These are phyloP conservation scores for Meloidogyne chitwoodi DNA, from an alignment of 1,140 invertebrate genomes.

Conservation along the genomic window DNA sequence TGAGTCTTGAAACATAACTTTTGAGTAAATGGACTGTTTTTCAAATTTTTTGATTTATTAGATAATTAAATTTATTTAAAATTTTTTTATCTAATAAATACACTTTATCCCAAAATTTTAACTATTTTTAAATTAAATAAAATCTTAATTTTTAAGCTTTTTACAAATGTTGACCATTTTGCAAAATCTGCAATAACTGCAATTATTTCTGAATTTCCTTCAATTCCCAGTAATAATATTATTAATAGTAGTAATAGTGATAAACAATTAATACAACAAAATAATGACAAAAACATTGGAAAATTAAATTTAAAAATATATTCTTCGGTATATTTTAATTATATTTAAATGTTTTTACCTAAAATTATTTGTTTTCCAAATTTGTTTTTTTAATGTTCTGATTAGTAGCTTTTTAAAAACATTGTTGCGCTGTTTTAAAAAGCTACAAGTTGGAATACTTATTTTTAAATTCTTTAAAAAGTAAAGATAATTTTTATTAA, in stretches of 20 bases:
- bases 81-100: no score
- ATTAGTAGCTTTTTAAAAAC: neutral
- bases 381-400: no score
- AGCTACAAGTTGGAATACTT: neutral
- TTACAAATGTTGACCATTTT: conserved; percentile 51
- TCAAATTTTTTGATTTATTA: no score
- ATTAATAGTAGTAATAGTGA: neutral
- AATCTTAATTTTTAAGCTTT: conserved; percentile 30
- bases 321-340: neutral
- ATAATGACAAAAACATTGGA: neutral
- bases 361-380: no score
- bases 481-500: no score
- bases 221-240: neutral
- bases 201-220: conserved; percentile 1
- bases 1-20: neutral
- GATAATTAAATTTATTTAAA: no score
- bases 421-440: neutral
- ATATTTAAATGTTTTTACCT: no score
- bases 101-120: no score
- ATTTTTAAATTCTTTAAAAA: neutral
- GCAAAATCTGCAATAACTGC: conserved; percentile 38
- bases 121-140: neutral
- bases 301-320: neutral
- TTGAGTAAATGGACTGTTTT: no score
- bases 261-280: neutral